Evolutionary conservation across 1,140 invertebrate genomes (phyloP).

Genomic region (Polypedilum vanderplanki): DNA sequence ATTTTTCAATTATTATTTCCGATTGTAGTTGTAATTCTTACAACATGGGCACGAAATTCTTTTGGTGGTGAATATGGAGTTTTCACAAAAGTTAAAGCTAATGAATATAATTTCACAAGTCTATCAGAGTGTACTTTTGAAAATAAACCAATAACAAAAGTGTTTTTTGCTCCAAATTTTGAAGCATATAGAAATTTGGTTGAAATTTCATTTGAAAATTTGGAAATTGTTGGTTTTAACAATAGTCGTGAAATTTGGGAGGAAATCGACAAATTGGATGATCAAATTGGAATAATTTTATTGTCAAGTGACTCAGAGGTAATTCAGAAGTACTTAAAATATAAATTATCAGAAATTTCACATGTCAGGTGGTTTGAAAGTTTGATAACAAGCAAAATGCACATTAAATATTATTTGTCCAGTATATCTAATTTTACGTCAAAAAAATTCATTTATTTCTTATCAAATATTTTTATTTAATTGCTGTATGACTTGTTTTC

Average conservation of each 20-base stretch:
- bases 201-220: not conserved
- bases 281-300: not conserved
- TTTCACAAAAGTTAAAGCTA: not conserved
- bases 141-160: not conserved
- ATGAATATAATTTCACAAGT: not conserved
- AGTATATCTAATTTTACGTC: no score
- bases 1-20: constrained; percentile 62
- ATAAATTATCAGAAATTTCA: not conserved
- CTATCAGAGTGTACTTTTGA: not conserved
- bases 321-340: not conserved
- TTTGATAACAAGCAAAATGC: not conserved
- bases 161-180: not conserved
- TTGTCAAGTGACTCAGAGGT: not conserved
- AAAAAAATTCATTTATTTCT: no score
- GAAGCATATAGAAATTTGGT: not conserved
- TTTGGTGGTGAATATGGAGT: not conserved
- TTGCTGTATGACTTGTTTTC: not conserved
- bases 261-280: not conserved
- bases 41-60: not conserved
- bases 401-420: not conserved
- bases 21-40: constrained; percentile 53
- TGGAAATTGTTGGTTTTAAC: not conserved
- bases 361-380: not conserved
- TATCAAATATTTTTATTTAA: no score
- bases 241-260: not conserved